Evolutionary conservation across 2,113 vertebrate genomes (phyloP).

Genomic region (Misgurnus mizolepis): DNA sequence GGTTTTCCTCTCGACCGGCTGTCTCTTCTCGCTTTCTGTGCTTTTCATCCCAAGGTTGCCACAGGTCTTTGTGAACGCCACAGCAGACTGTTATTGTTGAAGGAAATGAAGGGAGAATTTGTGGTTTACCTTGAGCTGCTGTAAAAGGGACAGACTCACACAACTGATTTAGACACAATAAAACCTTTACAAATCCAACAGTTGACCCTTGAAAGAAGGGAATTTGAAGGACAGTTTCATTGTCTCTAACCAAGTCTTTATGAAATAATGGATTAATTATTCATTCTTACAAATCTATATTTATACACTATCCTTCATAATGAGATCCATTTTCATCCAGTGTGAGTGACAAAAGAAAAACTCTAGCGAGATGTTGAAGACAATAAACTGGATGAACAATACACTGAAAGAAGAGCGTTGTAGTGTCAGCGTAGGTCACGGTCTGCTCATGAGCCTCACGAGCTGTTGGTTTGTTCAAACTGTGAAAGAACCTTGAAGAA

Average conservation of each 20-base stretch:
- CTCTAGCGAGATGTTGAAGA: not conserved
- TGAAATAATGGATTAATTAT: not conserved
- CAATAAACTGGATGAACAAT: not conserved
- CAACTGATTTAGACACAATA: slow-evolving; percentile 66
- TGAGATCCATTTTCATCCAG: not conserved
- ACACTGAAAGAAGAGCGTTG: not conserved
- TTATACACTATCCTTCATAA: not conserved
- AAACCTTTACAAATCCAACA: slow-evolving; percentile 50
- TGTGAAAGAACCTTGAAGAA: slow-evolving; percentile 23
- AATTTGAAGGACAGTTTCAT: not conserved
- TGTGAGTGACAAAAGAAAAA: not conserved
- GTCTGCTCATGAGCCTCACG: not conserved
- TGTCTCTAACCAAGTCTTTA: not conserved
- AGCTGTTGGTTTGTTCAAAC: too few species aligned
- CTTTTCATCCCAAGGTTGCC: slow-evolving; percentile 66
- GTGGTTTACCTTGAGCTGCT: slow-evolving; percentile 66
- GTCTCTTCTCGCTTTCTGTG: slow-evolving; percentile 36
- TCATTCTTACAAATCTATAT: not conserved
- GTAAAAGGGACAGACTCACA: slow-evolving; percentile 52
- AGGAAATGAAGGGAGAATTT: slow-evolving; percentile 32
- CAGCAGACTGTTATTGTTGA: slow-evolving; percentile 31
- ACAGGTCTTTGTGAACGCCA: slow-evolving; percentile 32
- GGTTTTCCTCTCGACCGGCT: not conserved
- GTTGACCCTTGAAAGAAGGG: slow-evolving; percentile 29
- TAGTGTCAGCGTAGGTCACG: not conserved